Evolutionary conservation across 1,140 invertebrate species (phyloP).

Genomic region (Orchesella cincta): DNA sequence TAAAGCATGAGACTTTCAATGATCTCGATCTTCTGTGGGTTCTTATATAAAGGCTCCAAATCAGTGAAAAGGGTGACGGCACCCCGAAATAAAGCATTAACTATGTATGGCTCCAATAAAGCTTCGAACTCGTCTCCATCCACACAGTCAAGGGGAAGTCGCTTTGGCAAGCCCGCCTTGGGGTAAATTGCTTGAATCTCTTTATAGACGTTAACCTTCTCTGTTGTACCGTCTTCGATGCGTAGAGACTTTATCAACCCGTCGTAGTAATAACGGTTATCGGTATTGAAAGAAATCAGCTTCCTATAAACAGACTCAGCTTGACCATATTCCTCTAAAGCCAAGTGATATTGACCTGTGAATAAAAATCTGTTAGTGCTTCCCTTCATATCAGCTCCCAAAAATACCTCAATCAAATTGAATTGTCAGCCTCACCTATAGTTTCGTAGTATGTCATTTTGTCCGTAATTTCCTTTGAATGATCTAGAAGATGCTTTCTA

Average conservation of each 20-base stretch:
- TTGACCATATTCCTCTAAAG: conserved; percentile 67
- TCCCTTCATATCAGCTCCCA: too few relatives aligned
- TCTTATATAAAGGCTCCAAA: conserved; percentile 82
- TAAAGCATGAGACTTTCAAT: conserved; percentile 75
- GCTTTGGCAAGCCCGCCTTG: conserved; percentile 79
- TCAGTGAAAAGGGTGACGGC: conserved; percentile 96
- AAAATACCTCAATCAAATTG: background rate
- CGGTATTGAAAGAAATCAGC: conserved; percentile 89
- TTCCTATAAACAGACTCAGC: conserved; percentile 80
- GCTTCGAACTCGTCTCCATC: conserved; percentile 59
- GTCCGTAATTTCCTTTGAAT: conserved; percentile 89
- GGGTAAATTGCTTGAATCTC: conserved; percentile 77
- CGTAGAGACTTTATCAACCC: conserved; percentile 81
- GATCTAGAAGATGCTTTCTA: conserved; percentile 80
- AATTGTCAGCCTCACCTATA: conserved; percentile 62
- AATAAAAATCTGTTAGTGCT: background rate
- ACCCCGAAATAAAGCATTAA: conserved; percentile 81
- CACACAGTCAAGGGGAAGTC: conserved; percentile 83
- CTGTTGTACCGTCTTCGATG: conserved; percentile 67
- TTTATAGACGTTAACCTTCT: conserved; percentile 78
- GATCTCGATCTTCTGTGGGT: conserved; percentile 76
- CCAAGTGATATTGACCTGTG: conserved; percentile 66
- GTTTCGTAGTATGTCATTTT: conserved; percentile 89
- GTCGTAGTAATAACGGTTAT: conserved; percentile 90
- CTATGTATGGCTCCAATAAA: conserved; percentile 46